These are phyloP conservation scores for Sebastes ruberrimus DNA, from an alignment of 2,797 vertebrate genomes.

Conservation along the genomic window DNA sequence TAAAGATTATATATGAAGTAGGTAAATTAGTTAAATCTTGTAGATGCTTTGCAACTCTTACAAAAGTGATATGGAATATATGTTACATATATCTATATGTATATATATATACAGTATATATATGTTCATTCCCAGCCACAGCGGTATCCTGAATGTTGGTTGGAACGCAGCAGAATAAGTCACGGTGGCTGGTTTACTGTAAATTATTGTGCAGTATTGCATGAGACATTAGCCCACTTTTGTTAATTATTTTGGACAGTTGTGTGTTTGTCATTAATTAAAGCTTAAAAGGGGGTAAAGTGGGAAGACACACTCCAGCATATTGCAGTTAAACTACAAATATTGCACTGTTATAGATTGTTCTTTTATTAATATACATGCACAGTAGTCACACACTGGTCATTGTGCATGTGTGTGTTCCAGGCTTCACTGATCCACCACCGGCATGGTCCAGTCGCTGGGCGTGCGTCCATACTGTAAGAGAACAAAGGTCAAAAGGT, in stretches of 20 bases:
- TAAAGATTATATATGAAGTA: background rate
- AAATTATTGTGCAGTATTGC: constrained; percentile 69
- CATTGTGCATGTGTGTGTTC: background rate
- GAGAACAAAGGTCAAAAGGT: constrained; percentile 53
- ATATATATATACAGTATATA: too few relatives aligned
- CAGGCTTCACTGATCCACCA: constrained; percentile 64
- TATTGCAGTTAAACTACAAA: constrained; percentile 31
- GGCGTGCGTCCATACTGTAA: constrained; percentile 84
- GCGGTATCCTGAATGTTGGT: background rate
- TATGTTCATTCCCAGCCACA: background rate
- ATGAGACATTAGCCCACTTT: constrained; percentile 49
- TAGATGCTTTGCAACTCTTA: constrained; percentile 13
- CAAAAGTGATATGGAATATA: background rate
- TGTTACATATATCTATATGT: too few relatives aligned
- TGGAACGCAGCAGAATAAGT: background rate
- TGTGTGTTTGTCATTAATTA: constrained; percentile 34
- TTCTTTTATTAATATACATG: background rate
- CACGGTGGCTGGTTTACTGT: constrained; percentile 3
- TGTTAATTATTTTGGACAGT: constrained; percentile 52
- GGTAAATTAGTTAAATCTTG: background rate
- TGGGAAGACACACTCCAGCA: background rate
- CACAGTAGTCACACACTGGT: background rate
- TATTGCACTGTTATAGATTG: constrained; percentile 38
- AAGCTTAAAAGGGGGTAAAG: constrained; percentile 15
- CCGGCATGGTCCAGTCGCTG: constrained; percentile 82